phyloP scores from a whole-genome alignment of 2,797 vertebrate species.

The Crax fasciolata region DNA sequence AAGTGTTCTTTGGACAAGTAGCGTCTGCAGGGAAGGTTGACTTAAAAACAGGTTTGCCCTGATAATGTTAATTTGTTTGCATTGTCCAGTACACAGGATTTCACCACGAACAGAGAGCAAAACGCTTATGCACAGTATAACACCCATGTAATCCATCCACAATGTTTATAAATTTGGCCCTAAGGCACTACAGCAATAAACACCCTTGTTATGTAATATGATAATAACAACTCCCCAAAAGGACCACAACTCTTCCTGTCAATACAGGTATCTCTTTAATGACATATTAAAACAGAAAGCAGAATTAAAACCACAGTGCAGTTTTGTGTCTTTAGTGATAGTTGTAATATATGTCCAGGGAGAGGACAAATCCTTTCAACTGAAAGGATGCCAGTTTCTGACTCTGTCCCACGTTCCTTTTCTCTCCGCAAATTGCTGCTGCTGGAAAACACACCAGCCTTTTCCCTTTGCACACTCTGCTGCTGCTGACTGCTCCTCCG shows the following conservation, averaged over 20 bases:
- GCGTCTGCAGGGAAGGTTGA: not conserved
- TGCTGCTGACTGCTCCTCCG: not conserved
- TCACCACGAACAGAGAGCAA: conserved; percentile 29
- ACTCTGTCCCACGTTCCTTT: not conserved
- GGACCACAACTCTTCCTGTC: conserved; percentile 56
- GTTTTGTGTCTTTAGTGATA: conserved; percentile 1
- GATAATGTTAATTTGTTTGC: conserved; percentile 62
- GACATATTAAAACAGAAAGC: conserved; percentile 48
- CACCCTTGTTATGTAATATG: conserved; percentile 50
- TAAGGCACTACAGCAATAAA: conserved; percentile 60
- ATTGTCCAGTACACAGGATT: conserved; percentile 62
- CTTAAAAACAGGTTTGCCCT: conserved; percentile 52
- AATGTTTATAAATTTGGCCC: conserved; percentile 55
- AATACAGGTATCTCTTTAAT: conserved; percentile 67
- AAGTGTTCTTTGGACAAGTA: not conserved
- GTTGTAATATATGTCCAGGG: not conserved
- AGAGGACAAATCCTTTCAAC: not conserved
- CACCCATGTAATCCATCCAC: conserved; percentile 42
- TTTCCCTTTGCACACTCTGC: not conserved
- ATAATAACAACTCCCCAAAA: conserved; percentile 69
- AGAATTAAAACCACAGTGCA: conserved; percentile 40
- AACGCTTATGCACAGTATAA: conserved; percentile 32
- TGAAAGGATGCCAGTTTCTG: conserved; percentile 14
- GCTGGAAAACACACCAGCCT: not conserved
- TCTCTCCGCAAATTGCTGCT: not conserved